These are phyloP conservation scores for Dendrolimus houi DNA, from an alignment of 2,888 invertebrate genomes.

Conservation along the genomic window DNA sequence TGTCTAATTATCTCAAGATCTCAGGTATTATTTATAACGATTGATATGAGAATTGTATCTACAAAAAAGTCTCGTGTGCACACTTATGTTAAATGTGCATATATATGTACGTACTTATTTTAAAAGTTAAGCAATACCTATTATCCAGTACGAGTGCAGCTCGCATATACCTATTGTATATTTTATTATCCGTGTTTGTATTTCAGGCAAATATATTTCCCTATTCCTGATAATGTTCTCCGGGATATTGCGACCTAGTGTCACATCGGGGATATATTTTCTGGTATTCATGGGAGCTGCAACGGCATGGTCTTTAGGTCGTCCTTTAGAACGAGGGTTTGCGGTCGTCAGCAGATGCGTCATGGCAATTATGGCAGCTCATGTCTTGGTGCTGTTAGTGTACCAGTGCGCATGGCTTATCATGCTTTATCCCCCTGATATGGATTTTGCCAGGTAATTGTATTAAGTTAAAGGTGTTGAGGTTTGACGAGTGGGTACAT, in stretches of 20 bases:
- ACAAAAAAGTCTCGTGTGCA: too few relatives aligned
- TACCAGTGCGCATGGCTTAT: slow-evolving; percentile 93
- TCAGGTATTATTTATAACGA: too few relatives aligned
- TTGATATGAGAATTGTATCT: too few relatives aligned
- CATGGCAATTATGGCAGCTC: slow-evolving; percentile 84
- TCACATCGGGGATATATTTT: slow-evolving; percentile 91
- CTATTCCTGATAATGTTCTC: slow-evolving; percentile 81
- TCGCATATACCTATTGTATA: too few relatives aligned
- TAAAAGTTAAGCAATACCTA: too few relatives aligned
- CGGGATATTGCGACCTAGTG: slow-evolving; percentile 88
- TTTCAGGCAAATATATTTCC: slow-evolving; percentile 80
- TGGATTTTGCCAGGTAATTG: slow-evolving; percentile 84
- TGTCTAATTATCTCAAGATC: too few relatives aligned
- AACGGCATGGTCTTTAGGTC: slow-evolving; percentile 92
- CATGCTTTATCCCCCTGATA: slow-evolving; percentile 80
- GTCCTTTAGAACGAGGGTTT: slow-evolving; percentile 85
- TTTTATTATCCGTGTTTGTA: background rate
- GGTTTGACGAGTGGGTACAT: too few relatives aligned
- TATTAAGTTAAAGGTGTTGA: background rate
- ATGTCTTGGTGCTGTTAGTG: slow-evolving; percentile 83
- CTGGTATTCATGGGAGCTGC: slow-evolving; percentile 88
- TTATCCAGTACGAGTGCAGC: too few relatives aligned
- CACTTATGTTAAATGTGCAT: too few relatives aligned
- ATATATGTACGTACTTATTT: too few relatives aligned
- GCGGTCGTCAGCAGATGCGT: slow-evolving; percentile 82